Evolutionary conservation across 1,140 invertebrate genomes (phyloP).

Genomic region (Apolygus lucorum): DNA sequence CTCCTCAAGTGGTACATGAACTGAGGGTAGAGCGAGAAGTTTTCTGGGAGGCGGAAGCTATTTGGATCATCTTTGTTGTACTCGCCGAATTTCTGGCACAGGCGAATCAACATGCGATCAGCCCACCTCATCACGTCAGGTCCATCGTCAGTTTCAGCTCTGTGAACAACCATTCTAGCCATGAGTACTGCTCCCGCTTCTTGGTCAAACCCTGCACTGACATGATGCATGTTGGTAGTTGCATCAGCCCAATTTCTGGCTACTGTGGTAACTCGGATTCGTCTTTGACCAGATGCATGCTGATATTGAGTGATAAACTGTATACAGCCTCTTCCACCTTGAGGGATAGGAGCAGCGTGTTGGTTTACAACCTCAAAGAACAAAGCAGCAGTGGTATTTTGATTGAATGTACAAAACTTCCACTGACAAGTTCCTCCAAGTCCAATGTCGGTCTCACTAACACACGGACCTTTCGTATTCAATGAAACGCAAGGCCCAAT

Average conservation of each 20-base stretch:
- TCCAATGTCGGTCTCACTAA: constrained; percentile 94
- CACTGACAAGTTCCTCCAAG: constrained; percentile 95
- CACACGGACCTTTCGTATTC: constrained; percentile 78
- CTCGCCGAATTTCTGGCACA: constrained; percentile 99
- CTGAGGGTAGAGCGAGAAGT: constrained; percentile 96
- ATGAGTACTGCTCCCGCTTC: constrained; percentile 95
- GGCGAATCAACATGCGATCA: constrained; percentile 91
- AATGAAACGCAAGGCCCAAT: constrained; percentile 94
- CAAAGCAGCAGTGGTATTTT: constrained; percentile 83
- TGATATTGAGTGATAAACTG: constrained; percentile 99
- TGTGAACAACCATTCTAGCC: constrained; percentile 91
- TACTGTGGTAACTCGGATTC: constrained; percentile 93
- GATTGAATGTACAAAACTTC: constrained; percentile 94
- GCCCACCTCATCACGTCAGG: constrained; percentile 97
- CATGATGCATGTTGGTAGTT: constrained; percentile 65
- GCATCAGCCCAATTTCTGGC: constrained; percentile 89
- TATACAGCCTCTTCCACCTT: constrained; percentile 90
- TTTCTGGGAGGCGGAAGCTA: constrained; percentile 89
- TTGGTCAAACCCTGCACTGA: constrained; percentile 92
- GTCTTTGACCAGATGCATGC: constrained; percentile 89
- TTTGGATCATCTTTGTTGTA: constrained; percentile 96
- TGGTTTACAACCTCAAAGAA: constrained; percentile 98
- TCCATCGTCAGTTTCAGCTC: constrained; percentile 91
- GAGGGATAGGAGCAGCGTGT: constrained; percentile 88
- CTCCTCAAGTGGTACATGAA: constrained; percentile 99